Percentiles rank a stretch among this genome's conserved stretches.
Evolutionary conservation across 2,888 invertebrate species (phyloP).

Genomic region (Drosophila quinaria): DNA sequence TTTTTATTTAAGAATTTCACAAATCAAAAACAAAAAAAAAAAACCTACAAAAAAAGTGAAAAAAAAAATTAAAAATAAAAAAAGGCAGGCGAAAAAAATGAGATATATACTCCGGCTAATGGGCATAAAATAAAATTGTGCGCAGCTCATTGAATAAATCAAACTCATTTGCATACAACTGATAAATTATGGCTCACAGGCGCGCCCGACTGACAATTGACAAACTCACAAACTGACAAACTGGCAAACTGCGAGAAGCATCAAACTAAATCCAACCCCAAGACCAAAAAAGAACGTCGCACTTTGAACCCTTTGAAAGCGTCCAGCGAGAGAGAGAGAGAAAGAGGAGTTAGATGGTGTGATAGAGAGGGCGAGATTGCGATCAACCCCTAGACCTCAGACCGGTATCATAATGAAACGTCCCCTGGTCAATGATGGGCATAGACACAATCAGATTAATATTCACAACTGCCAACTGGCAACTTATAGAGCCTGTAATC

Average conservation of each 20-base stretch:
- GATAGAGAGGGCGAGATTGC: slow-evolving; percentile 6
- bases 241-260: slow-evolving; percentile 14
- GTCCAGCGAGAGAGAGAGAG: slow-evolving; percentile 12
- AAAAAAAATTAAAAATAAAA: slow-evolving; percentile 6
- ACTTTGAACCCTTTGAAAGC: slow-evolving; percentile 52
- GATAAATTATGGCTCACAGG: slow-evolving; percentile 72
- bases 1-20: slow-evolving; percentile 20
- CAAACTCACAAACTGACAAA: slow-evolving; percentile 47
- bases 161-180: slow-evolving; percentile 81
- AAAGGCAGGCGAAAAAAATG: slow-evolving; percentile 22
- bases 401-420: slow-evolving; percentile 17
- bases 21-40: slow-evolving; percentile 22
- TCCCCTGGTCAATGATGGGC: slow-evolving; percentile 47
- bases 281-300: slow-evolving; percentile 3
- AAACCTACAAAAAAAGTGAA: slow-evolving; percentile 2
- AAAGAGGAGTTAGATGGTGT: slow-evolving; percentile 1
- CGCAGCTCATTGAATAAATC: slow-evolving; percentile 82
- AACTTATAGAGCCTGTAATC: slow-evolving; percentile 44
- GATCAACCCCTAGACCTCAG: slow-evolving; percentile 31
- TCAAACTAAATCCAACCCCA: slow-evolving; percentile 56
- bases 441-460: neutral
- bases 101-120: slow-evolving; percentile 46
- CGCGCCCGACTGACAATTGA: slow-evolving; percentile 64
- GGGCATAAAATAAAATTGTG: slow-evolving; percentile 70
- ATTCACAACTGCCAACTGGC: slow-evolving; percentile 18